These are phyloP conservation scores for Capitulum mitella DNA, from an alignment of 2,888 invertebrate species.

Conservation along the genomic window DNA sequence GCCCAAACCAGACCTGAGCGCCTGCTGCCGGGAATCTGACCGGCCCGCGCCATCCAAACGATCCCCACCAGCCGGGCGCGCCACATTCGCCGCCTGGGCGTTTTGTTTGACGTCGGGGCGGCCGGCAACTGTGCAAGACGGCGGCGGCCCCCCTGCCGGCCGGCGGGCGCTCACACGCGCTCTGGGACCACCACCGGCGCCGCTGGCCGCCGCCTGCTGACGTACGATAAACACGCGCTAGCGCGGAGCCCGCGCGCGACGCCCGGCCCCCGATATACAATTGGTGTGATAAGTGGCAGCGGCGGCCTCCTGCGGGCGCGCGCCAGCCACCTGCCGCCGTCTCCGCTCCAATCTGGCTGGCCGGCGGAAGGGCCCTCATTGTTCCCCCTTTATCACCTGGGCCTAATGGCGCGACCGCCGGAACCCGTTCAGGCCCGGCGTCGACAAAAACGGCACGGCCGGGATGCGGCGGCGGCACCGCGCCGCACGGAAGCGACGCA, in stretches of 20 bases:
- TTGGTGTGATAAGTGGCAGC: neutral
- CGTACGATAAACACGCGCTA: neutral
- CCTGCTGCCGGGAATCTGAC: too few relatives aligned
- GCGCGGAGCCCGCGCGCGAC: neutral
- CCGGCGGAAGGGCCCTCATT: neutral
- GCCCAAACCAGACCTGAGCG: too few relatives aligned
- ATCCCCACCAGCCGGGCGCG: too few relatives aligned
- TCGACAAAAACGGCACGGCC: neutral
- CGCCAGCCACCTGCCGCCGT: neutral
- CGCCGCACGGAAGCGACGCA: neutral
- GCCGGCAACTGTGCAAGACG: too few relatives aligned
- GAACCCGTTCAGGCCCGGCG: neutral
- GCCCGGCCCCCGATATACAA: neutral
- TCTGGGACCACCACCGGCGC: too few relatives aligned
- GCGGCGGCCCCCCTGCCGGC: too few relatives aligned
- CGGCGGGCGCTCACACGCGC: too few relatives aligned
- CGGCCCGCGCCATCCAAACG: too few relatives aligned
- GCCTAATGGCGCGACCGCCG: neutral
- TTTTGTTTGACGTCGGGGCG: too few relatives aligned
- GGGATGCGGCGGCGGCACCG: neutral
- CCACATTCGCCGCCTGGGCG: too few relatives aligned
- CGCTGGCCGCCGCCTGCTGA: neutral
- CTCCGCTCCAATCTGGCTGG: neutral
- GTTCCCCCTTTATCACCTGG: slow-evolving; percentile 20
- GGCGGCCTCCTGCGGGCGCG: neutral